A percentile compares a stretch with the other conserved stretches of the same genome.
phyloP scores from a whole-genome alignment of 2,113 vertebrate species.

The Lophius piscatorius region DNA sequence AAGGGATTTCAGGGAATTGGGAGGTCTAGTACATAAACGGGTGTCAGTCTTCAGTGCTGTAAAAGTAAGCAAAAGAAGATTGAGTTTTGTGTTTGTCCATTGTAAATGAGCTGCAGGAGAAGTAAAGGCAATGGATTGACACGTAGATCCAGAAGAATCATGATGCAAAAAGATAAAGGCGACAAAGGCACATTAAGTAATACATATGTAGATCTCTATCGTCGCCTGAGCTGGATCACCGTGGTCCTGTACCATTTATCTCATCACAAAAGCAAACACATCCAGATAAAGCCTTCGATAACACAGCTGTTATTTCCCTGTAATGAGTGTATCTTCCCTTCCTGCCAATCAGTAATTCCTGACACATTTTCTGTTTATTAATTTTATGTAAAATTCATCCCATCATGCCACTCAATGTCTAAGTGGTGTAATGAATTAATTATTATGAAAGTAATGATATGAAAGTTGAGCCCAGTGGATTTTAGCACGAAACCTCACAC shows the following conservation, averaged over 20 bases:
- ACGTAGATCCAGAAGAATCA: conserved; percentile 16
- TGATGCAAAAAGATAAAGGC: conserved; percentile 3
- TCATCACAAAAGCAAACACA: conserved; percentile 35
- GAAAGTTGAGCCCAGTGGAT: conserved; percentile 36
- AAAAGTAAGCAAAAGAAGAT: conserved; percentile 22
- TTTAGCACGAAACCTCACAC: conserved; percentile 25
- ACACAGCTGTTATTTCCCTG: conserved; percentile 29
- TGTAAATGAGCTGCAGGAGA: conserved; percentile 15
- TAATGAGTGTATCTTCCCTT: conserved; percentile 31
- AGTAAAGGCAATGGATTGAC: conserved; percentile 5
- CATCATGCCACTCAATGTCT: conserved; percentile 16
- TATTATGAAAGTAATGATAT: conserved; percentile 37
- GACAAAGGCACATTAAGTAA: conserved; percentile 19
- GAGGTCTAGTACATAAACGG: conserved; percentile 15
- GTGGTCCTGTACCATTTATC: conserved; percentile 16
- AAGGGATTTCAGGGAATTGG: conserved; percentile 15
- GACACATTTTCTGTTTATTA: conserved; percentile 45
- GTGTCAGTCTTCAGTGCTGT: conserved; percentile 10
- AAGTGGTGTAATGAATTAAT: conserved; percentile 27
- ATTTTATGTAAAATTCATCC: conserved; percentile 46
- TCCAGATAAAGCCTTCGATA: conserved; percentile 25
- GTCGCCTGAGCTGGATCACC: conserved; percentile 1
- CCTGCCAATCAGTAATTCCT: conserved; percentile 4
- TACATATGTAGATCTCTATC: conserved; percentile 17
- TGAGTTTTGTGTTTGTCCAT: conserved; percentile 6